These are phyloP conservation scores for Probaryconus sp. DNA, from an alignment of 1,140 invertebrate genomes.

Conservation along the genomic window DNA sequence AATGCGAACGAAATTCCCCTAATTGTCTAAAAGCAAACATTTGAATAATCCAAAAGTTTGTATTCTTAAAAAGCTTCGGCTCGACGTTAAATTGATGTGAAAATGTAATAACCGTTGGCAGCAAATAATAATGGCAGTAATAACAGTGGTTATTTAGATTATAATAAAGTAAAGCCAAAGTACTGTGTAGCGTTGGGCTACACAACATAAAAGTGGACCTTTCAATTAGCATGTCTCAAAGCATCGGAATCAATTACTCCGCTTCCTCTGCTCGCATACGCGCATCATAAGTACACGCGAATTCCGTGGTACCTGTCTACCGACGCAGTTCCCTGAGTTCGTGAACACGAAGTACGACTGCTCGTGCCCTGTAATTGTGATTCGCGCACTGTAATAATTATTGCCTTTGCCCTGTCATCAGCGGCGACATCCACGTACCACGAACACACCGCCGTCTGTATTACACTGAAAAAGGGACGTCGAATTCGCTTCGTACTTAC, in stretches of 20 bases:
- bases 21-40: no score
- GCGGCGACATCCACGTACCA: constrained; percentile 71
- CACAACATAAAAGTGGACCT: constrained; percentile 44
- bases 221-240: constrained; percentile 56
- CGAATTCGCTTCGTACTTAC: constrained; percentile 22
- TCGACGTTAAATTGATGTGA: no score
- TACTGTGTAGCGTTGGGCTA: constrained; percentile 7
- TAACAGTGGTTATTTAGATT: constrained; percentile 26
- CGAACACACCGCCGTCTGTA: constrained; percentile 38
- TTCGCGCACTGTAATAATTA: constrained; percentile 78
- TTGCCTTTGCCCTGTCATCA: constrained; percentile 75
- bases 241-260: constrained; percentile 58
- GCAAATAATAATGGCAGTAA: constrained; percentile 19
- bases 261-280: constrained; percentile 30
- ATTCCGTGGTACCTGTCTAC: constrained; percentile 57
- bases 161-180: constrained; percentile 25
- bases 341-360: constrained; percentile 61
- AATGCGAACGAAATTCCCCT: no score
- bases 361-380: constrained; percentile 76
- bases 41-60: no score
- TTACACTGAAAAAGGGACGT: constrained; percentile 26
- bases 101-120: no score
- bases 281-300: constrained; percentile 56
- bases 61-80: no score
- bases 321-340: constrained; percentile 61